phyloP scores from a whole-genome alignment of 2,888 invertebrate genomes.

The Acanthosepion esculentum region DNA sequence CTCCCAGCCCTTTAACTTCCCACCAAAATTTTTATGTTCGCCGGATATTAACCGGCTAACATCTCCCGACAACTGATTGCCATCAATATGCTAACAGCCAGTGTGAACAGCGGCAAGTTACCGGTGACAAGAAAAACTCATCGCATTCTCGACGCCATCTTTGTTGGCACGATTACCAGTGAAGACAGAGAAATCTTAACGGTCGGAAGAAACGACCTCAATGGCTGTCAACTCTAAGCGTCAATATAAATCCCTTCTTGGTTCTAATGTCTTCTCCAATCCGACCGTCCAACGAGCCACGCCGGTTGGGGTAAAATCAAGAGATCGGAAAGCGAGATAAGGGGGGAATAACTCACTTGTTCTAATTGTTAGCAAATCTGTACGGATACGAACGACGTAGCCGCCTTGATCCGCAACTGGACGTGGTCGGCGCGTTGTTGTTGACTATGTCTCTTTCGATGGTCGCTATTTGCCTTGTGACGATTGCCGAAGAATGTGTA shows the following conservation, averaged over 20 bases:
- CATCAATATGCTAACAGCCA: conserved; percentile 33
- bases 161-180: not conserved
- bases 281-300: not conserved
- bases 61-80: not conserved
- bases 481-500: not conserved
- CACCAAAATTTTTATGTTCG: not conserved
- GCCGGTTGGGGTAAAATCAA: not conserved
- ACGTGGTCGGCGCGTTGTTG: not conserved
- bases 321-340: not conserved
- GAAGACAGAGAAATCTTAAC: conserved; percentile 33
- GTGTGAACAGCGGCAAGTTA: conserved; percentile 20
- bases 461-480: not conserved
- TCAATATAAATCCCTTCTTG: not conserved
- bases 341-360: conserved; percentile 18
- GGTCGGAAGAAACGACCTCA: not conserved
- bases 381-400: not conserved
- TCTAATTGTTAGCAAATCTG: conserved; percentile 22
- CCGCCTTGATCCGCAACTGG: not conserved
- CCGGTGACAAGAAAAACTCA: not conserved
- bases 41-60: not conserved
- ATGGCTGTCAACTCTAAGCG: not conserved
- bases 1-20: not conserved
- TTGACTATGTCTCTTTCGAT: not conserved
- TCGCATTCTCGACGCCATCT: conserved; percentile 2
- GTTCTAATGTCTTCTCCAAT: not conserved